Evolutionary conservation across 2,888 invertebrate species (phyloP).

Genomic region (Cheilosia urbana): DNA sequence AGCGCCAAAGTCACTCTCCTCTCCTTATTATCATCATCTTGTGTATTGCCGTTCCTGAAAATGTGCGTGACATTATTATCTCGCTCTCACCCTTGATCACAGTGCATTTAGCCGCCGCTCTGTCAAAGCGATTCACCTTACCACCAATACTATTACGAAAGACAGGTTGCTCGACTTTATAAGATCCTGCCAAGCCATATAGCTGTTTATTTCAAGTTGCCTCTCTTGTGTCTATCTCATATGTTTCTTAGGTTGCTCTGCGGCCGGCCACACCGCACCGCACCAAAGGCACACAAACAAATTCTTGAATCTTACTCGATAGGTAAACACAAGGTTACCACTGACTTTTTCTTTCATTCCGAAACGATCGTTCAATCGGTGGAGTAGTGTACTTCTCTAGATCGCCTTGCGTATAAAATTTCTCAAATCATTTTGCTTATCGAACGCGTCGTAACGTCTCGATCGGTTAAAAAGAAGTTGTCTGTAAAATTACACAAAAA

Average conservation of each 20-base stretch:
- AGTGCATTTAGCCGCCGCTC: background rate
- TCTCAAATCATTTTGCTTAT: constrained; percentile 22
- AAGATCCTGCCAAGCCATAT: constrained; percentile 22
- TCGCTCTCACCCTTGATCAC: constrained; percentile 46
- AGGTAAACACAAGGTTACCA: constrained; percentile 78
- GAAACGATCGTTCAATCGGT: constrained; percentile 82
- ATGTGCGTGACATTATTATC: constrained; percentile 30
- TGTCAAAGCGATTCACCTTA: constrained; percentile 21
- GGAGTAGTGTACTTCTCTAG: constrained; percentile 77
- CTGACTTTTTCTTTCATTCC: constrained; percentile 82
- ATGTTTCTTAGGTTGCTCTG: constrained; percentile 11
- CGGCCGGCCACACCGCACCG: background rate
- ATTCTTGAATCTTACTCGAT: constrained; percentile 58
- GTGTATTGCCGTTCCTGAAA: constrained; percentile 19
- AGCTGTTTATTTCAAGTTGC: constrained; percentile 17
- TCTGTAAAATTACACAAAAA: background rate
- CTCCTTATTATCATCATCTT: constrained; percentile 6
- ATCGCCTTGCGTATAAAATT: constrained; percentile 44
- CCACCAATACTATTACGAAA: constrained; percentile 17
- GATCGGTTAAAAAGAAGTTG: constrained; percentile 38
- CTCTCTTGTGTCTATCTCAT: constrained; percentile 44
- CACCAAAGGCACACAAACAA: constrained; percentile 20
- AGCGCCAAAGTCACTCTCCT: constrained; percentile 56
- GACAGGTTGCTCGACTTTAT: constrained; percentile 22
- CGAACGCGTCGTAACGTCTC: constrained; percentile 27